Percentiles rank a stretch among this genome's conserved stretches.
phyloP scores from a whole-genome alignment of 1,140 invertebrate species.

The Harlomillsia oculata region DNA sequence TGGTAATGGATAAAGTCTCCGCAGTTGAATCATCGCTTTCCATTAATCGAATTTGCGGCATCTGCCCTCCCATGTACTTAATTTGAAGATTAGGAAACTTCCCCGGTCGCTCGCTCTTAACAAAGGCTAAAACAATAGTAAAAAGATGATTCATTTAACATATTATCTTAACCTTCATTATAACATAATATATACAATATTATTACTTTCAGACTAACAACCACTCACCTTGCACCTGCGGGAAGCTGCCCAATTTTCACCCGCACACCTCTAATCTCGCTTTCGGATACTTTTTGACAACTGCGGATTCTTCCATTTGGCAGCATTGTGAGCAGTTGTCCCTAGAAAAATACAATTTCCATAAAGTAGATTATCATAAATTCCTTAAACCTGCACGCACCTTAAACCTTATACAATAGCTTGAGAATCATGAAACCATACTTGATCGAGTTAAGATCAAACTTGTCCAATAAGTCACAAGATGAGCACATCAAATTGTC shows the following conservation, averaged over 20 bases:
- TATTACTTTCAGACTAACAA: neutral
- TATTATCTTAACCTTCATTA: neutral
- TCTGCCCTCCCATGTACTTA: constrained; percentile 3
- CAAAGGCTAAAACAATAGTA: constrained; percentile 43
- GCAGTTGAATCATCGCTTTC: constrained; percentile 6
- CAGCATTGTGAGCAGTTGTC: constrained; percentile 7
- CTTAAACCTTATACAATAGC: neutral
- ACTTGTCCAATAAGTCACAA: constrained; percentile 46
- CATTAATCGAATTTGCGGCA: constrained; percentile 7
- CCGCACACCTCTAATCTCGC: constrained; percentile 39
- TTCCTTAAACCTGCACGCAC: neutral
- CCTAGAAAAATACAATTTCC: constrained; percentile 3
- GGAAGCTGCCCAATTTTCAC: constrained; percentile 40
- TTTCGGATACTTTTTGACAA: constrained; percentile 36
- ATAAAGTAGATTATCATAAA: neutral
- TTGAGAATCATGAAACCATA: constrained; percentile 20
- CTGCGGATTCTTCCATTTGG: neutral
- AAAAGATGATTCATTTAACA: neutral
- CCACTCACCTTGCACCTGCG: constrained; percentile 38
- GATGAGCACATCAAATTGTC: constrained; percentile 44
- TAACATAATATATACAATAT: neutral
- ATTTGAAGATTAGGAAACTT: constrained; percentile 41
- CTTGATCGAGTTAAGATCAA: constrained; percentile 40
- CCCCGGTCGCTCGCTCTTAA: constrained; percentile 44
- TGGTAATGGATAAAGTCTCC: constrained; percentile 48